Percentiles rank a stretch among this genome's conserved stretches.
phyloP scores from a whole-genome alignment of 2,797 vertebrate species.

The Xyrichtys novacula region DNA sequence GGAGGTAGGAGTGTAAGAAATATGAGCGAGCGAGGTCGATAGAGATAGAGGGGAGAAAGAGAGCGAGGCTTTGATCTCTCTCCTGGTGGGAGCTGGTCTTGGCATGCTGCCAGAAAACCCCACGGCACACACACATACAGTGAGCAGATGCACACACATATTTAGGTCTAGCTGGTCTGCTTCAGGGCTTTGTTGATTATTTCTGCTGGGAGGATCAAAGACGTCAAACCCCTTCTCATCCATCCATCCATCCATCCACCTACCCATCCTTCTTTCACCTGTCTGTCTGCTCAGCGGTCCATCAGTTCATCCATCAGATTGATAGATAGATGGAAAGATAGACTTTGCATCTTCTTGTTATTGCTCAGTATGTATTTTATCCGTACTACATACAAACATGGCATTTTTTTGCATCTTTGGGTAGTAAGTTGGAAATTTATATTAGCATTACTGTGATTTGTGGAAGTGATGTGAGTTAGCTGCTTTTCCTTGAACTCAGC shows the following conservation, averaged over 20 bases:
- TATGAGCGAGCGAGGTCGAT: constrained; percentile 50
- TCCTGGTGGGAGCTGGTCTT: constrained; percentile 81
- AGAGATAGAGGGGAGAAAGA: constrained; percentile 30
- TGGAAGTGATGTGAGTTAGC: no score
- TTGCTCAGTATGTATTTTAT: no score
- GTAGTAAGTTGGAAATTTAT: no score
- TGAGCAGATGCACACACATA: constrained; percentile 48
- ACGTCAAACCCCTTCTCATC: constrained; percentile 42
- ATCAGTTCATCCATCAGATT: constrained; percentile 10
- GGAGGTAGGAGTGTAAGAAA: constrained; percentile 54
- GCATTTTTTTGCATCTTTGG: no score
- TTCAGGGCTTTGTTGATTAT: constrained; percentile 86
- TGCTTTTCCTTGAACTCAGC: no score
- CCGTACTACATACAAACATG: no score
- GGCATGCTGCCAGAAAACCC: constrained; percentile 76
- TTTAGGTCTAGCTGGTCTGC: constrained; percentile 62
- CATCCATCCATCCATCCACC: constrained; percentile 19
- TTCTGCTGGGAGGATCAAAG: constrained; percentile 88
- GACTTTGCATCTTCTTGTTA: no score
- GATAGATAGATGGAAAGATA: constrained; percentile 6
- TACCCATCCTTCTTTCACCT: constrained; percentile 55
- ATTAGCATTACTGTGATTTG: no score
- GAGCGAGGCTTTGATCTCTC: constrained; percentile 81
- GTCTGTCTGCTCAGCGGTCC: constrained; percentile 45
- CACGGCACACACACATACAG: constrained; percentile 30